Base-by-base conservation (phyloP, 1,140 invertebrate species). In the Agrilus planipennis region DNA sequence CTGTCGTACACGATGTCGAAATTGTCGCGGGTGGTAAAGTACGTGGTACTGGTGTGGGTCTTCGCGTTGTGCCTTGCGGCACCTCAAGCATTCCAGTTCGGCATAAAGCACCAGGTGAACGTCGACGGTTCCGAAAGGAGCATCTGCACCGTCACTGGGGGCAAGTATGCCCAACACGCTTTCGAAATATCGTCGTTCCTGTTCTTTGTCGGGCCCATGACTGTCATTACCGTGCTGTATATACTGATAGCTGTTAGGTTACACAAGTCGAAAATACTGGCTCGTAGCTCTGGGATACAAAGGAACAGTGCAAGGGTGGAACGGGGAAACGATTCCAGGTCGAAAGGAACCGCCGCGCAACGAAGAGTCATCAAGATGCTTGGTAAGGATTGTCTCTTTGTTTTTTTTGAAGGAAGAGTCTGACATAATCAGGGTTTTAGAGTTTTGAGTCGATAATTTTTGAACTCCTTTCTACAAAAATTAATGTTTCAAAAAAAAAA, bases 41-140 rank as follows among this genome's bases (percentile, higher is more conserved):
- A 70, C 38, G 76, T 81, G 22, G 37, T 71, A 2, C 51, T 62
- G 12, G 73, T 77, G 39, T 80, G 77, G 77, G 46, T 75, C 0
- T 46, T 72, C 1, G 65, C 72, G 18, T 53, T 67, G n/a, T 49
- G 64, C 23, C 65, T 67, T 19, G 76, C 76, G 11, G 47, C 74
- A 18, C 76, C 76, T 0, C 62, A 71, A 42, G 69, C 70, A 3
- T 63, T 69, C 3, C 67, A 69, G 45, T 63, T 66, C 37, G 63
- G 63, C 11, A 51, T 67, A 21, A 43, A 53, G 14, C 52, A 56
- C 34, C 47, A 54, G 21, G 9, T 31, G 11, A 41, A 44, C 4
- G 45, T 50, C 29, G 54, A 53, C 1, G 40, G 50, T 4, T 28
- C 45, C 9, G 14, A 43, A 20, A 54, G 49, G 20, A 39, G 46